Base-by-base conservation (phyloP, 53 echinoderm and acorn worm species). In the Paracentrotus lividus region DNA sequence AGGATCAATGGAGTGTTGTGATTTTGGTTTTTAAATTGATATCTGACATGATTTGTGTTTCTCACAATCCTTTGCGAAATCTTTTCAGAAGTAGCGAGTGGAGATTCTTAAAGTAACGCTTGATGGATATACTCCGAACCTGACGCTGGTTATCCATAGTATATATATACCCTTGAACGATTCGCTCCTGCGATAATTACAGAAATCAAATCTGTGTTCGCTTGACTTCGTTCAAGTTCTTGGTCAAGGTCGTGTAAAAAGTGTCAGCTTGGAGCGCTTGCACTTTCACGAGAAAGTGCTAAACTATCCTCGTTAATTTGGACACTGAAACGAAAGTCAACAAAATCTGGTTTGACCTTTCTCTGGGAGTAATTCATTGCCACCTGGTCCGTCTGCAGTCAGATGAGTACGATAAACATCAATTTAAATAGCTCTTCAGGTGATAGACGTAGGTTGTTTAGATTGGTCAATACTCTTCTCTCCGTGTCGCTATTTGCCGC, bases 351-450 rank as follows among this genome's bases (percentile, higher is more conserved):
- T 3, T 14, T 72, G 72, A 72, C 72, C 72, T 72, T 72, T 72
- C 40, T 72, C 38, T 27, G 18, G 16, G 40, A 72, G 40, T 72
- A 38, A 32, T 72, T 32, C 72, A 72, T 72, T 21, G 40, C 18
- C 72, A 72, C 72, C 72, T 18, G 36, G 72, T 1, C 18, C 40
- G 18, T 38, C 16, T 72, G 21, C 72, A 40, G 16, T 72, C 72
- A 36, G 72, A 72, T 72, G 72, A 40, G 72, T 13, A 72, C 18
- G 20, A 36, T 2, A 72, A 64, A 72, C 72, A 36, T 36, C 40
- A 36, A 40, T 72, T 72, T 72, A 21, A 72, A 72, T 72, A 20
- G 72, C 72, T 72, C 72, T 72, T 38, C 36, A 40, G 72, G 72
- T 72, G 18, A 72, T 18, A 72, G 40, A 20, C 72, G 6, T 72